A percentile compares a stretch with the other conserved stretches of the same genome.
phyloP scores from a whole-genome alignment of 2,113 vertebrate species.

The Lasiurus cinereus region DNA sequence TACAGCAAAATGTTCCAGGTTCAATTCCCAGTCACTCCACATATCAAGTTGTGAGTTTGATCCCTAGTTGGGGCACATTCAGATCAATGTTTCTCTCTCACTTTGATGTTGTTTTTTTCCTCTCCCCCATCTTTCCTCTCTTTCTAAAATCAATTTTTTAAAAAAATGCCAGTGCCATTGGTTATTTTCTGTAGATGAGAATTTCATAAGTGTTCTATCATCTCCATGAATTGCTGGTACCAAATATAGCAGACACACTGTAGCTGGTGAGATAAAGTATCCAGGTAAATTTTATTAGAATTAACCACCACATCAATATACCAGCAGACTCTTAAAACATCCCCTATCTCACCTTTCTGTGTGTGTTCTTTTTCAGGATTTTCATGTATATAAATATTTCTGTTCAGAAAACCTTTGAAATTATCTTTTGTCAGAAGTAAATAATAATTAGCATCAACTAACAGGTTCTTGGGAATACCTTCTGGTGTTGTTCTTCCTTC shows the following conservation, averaged over 20 bases:
- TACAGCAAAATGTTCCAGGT: neutral
- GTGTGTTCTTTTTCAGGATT: neutral
- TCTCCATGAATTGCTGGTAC: neutral
- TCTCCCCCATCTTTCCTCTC: neutral
- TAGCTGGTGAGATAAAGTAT: neutral
- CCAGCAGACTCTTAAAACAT: neutral
- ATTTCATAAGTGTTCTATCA: neutral
- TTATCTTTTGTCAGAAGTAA: neutral
- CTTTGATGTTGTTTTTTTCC: neutral
- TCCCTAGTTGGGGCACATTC: neutral
- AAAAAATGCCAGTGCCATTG: neutral
- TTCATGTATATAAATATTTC: neutral
- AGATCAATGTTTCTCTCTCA: neutral
- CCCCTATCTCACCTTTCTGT: neutral
- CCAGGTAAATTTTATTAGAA: neutral
- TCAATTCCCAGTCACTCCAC: neutral
- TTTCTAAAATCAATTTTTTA: neutral
- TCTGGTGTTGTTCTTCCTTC: slow-evolving; percentile 86
- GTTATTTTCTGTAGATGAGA: neutral
- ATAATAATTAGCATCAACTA: neutral
- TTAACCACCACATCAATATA: neutral
- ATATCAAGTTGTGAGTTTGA: neutral
- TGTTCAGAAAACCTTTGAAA: slow-evolving; percentile 26
- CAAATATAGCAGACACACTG: neutral
- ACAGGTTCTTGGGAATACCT: slow-evolving; percentile 80